Percentiles rank a stretch among this genome's conserved stretches.
phyloP scores from a whole-genome alignment of 2,113 vertebrate genomes.

The Oostethus manadensis region DNA sequence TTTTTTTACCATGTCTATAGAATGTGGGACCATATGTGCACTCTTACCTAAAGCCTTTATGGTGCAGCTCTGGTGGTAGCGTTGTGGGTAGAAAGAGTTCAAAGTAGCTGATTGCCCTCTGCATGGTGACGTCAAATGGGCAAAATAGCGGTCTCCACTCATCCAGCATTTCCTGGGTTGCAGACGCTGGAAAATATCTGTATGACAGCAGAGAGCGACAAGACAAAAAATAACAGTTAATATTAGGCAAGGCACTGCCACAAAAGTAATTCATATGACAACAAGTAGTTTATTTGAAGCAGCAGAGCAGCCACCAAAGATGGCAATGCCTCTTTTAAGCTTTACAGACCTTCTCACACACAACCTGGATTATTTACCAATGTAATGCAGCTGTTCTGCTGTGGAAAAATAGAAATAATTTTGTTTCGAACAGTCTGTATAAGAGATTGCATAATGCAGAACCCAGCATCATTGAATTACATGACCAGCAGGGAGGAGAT shows the following conservation, averaged over 20 bases:
- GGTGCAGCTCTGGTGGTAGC: constrained; percentile 88
- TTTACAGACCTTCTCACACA: constrained; percentile 11
- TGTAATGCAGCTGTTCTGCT: background rate
- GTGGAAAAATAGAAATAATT: background rate
- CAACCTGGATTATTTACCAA: background rate
- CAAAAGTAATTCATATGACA: background rate
- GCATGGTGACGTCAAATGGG: constrained; percentile 98
- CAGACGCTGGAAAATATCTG: constrained; percentile 90
- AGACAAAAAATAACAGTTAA: background rate
- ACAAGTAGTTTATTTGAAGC: constrained; percentile 9
- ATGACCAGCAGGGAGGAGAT: constrained; percentile 17
- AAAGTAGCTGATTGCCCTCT: constrained; percentile 94
- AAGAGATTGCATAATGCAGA: background rate
- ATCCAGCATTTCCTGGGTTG: constrained; percentile 91
- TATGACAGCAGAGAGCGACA: constrained; percentile 6
- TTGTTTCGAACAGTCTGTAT: background rate
- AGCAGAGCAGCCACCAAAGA: constrained; percentile 20
- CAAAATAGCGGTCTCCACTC: constrained; percentile 96
- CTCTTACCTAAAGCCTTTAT: constrained; percentile 91
- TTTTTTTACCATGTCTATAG: background rate
- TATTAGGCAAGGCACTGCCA: background rate
- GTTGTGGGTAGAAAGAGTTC: constrained; percentile 96
- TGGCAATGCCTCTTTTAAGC: constrained; percentile 17
- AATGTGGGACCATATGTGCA: background rate
- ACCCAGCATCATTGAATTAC: constrained; percentile 14